Conservation (phyloP, 2,797 vertebrate species). For the Acipenser ruthenus region DNA sequence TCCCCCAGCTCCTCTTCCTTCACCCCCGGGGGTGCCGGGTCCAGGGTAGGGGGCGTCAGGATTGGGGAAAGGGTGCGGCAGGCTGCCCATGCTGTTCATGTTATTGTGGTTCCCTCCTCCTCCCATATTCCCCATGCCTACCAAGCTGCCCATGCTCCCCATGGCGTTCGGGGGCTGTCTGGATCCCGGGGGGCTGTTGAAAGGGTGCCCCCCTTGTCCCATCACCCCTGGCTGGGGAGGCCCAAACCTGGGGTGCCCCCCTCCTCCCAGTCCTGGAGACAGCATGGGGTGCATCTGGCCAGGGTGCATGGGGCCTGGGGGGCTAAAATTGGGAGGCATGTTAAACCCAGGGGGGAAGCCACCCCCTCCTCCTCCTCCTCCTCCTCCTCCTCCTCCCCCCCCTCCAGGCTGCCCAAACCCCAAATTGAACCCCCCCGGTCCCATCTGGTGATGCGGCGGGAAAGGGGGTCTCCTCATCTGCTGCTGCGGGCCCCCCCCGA, state of each 20-base stretch:
- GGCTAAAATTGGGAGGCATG: conserved; percentile 71
- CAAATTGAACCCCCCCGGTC: conserved; percentile 57
- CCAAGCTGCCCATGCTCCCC: conserved; percentile 65
- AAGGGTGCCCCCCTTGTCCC: conserved; percentile 61
- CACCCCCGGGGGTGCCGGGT: conserved; percentile 56
- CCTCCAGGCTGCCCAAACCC: conserved; percentile 50
- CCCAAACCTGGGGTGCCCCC: conserved; percentile 68
- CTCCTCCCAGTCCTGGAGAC: conserved; percentile 62
- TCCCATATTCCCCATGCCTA: conserved; percentile 63
- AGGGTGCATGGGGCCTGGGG: conserved; percentile 60
- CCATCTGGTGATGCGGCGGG: conserved; percentile 60
- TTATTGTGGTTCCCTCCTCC: conserved; percentile 51
- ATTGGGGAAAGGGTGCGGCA: conserved; percentile 60
- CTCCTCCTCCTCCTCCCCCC: conserved; percentile 32
- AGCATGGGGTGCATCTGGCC: conserved; percentile 58
- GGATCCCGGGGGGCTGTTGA: conserved; percentile 65
- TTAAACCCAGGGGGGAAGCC: conserved; percentile 51
- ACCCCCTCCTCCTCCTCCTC: conserved; percentile 32
- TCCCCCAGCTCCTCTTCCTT: neutral
- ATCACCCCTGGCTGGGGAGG: conserved; percentile 64
- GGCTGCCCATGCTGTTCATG: conserved; percentile 42
- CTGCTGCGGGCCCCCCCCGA: conserved; percentile 31
- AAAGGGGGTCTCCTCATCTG: conserved; percentile 74
- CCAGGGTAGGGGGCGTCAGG: conserved; percentile 64
- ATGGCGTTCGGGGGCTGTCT: conserved; percentile 59